Evolutionary conservation across 2,888 invertebrate genomes (phyloP).

Genomic region (Caenorhabditis sp.): DNA sequence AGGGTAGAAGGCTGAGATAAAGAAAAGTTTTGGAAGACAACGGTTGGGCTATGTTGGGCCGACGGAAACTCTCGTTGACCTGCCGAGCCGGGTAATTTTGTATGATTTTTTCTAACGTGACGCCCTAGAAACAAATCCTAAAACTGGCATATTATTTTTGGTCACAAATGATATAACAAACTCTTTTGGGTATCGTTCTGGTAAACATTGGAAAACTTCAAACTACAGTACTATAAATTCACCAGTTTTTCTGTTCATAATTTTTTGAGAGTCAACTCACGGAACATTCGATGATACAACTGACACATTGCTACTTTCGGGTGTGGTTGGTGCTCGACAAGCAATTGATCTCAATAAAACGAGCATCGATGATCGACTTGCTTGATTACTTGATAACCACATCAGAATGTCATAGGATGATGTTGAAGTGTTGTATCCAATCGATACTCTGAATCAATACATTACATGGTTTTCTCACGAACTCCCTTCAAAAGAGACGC

Average conservation of each 20-base stretch:
- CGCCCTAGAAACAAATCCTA: no score
- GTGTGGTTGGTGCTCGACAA: constrained; percentile 34
- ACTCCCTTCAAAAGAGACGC: no score
- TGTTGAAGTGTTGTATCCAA: constrained; percentile 46
- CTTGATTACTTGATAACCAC: constrained; percentile 46
- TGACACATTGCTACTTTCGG: constrained; percentile 39
- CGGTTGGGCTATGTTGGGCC: no score
- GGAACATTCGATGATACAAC: constrained; percentile 53
- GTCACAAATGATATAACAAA: not conserved
- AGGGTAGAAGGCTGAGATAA: constrained; percentile 46
- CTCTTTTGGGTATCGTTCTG: no score
- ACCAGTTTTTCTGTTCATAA: no score
- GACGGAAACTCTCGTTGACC: no score
- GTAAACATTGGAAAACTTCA: no score
- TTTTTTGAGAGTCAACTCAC: no score
- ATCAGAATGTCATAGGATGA: constrained; percentile 55
- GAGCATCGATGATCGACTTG: constrained; percentile 46
- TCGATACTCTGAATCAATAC: constrained; percentile 41
- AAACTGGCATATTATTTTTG: not conserved
- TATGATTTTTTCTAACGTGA: no score
- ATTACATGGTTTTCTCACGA: not conserved
- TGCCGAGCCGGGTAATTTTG: no score
- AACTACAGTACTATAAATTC: no score
- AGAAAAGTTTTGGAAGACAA: no score
- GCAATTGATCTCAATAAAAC: constrained; percentile 44